Conservation (phyloP, 1,140 invertebrate genomes). For the Aporrectodea caliginosa region DNA sequence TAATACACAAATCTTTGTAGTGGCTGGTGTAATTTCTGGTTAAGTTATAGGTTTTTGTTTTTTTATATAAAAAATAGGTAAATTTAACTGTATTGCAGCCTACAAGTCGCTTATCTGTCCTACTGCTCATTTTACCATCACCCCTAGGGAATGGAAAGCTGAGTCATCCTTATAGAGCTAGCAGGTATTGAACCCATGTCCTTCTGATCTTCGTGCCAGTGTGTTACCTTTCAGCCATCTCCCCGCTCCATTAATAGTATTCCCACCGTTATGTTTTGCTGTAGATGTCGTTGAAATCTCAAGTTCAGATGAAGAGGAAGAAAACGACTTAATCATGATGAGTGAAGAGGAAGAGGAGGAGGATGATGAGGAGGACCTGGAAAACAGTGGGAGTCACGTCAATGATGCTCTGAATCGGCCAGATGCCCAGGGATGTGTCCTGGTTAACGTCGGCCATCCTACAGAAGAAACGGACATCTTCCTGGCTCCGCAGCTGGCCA, state of each 20-base stretch:
- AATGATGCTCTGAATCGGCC: constrained; percentile 77
- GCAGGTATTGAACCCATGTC: no score
- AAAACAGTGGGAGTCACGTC: constrained; percentile 56
- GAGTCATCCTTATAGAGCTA: no score
- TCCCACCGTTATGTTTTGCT: constrained; percentile 18
- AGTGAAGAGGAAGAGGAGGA: constrained; percentile 39
- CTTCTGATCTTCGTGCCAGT: no score
- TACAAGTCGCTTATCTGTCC: no score
- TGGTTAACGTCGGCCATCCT: constrained; percentile 94
- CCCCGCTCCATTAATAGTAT: constrained; percentile 20
- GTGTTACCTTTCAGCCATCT: no score
- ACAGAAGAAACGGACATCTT: constrained; percentile 88
- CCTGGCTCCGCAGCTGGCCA: constrained; percentile 84
- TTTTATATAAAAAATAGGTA: no score
- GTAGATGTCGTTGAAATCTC: constrained; percentile 47
- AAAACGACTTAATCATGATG: constrained; percentile 16
- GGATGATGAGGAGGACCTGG: constrained; percentile 64
- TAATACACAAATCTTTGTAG: no score
- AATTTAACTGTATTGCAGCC: no score
- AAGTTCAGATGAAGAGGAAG: constrained; percentile 56
- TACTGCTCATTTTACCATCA: no score
- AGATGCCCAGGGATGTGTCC: constrained; percentile 83
- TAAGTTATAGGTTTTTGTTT: no score
- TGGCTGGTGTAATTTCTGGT: no score
- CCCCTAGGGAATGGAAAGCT: no score